Evolutionary conservation across 2,888 invertebrate genomes (phyloP).

Genomic region (Coleophora deauratella): DNA sequence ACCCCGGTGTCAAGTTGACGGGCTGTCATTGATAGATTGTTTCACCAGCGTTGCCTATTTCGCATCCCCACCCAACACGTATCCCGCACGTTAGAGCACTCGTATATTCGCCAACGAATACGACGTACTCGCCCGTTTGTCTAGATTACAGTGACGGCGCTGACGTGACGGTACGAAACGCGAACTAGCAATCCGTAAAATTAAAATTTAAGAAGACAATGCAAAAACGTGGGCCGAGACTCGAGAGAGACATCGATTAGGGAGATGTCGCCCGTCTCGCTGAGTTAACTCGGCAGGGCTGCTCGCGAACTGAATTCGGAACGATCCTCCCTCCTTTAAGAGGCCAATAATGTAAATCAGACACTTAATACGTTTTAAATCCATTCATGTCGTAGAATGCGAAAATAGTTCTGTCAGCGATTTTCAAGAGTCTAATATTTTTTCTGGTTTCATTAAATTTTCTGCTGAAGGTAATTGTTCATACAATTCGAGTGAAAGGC

Average conservation of each 20-base stretch:
- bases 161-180: constrained; percentile 22
- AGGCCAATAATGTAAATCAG: constrained; percentile 1
- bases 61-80: constrained; percentile 9
- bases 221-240: constrained; percentile 18
- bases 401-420: no score
- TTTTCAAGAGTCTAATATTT: no score
- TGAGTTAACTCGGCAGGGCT: constrained; percentile 17
- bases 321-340: neutral
- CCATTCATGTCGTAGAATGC: neutral
- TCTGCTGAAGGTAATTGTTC: no score
- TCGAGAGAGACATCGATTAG: constrained; percentile 26
- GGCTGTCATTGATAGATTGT: constrained; percentile 50
- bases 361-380: neutral
- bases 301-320: constrained; percentile 5
- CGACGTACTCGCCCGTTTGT: constrained; percentile 24
- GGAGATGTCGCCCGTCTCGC: constrained; percentile 4
- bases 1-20: constrained; percentile 35
- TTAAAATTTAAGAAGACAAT: constrained; percentile 36
- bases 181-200: constrained; percentile 39
- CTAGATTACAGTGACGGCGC: constrained; percentile 28
- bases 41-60: constrained; percentile 23
- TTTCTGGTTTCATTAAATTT: no score
- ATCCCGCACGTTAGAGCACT: no score
- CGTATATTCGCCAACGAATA: constrained; percentile 14
- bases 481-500: no score